Base-by-base conservation (phyloP, 2,797 vertebrate species). In the Megaceryle alcyon region DNA sequence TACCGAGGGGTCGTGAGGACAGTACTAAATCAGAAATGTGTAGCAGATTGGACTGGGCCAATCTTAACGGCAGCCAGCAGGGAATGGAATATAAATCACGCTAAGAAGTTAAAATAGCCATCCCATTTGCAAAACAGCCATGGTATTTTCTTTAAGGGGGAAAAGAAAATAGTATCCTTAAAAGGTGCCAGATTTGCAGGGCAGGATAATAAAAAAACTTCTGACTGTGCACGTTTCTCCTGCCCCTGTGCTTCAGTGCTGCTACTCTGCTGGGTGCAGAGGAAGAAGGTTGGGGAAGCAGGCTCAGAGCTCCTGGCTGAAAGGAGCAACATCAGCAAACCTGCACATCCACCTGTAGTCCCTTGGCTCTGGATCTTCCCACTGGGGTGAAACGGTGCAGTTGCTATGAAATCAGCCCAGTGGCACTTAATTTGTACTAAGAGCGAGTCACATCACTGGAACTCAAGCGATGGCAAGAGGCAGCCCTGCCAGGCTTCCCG, bases 101-200 rank as follows among this genome's bases (percentile, higher is more conserved):
- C 68, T 82, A 90, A 94, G 92, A 94, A 94, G 92, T 92, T 94
- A 90, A 96, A 95, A 96, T 85, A 95, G 88, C 86, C 53, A 48
- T 77, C 64, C 80, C 35, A 35, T 68, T 82, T 82, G 86, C 88
- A 92, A 97, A 94, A 92, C 64, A 94, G 81, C 54, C 80, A 77
- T 22, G 56, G 48, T 95, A 51, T 96, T 97, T 95, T 90, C 89
- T 82, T 96, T 93, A 92, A 94, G 82, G 54, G 33, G 59, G 89
- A 28, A 94, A 96, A 91, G 84, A 95, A 94, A 96, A 91, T 9
- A 94, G 73, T 21, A 37, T 41, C 88, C n/a, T 65, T 90, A 68
- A 82, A 88, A 80, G 75, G 86, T 54, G 88, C 88, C 91, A 95
- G 77, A 87, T 39, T 82, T 81, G 83, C 88, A 96, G 63, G 76